Evolutionary conservation across 2,888 invertebrate genomes (phyloP).

Genomic region (Epinotia bilunana): DNA sequence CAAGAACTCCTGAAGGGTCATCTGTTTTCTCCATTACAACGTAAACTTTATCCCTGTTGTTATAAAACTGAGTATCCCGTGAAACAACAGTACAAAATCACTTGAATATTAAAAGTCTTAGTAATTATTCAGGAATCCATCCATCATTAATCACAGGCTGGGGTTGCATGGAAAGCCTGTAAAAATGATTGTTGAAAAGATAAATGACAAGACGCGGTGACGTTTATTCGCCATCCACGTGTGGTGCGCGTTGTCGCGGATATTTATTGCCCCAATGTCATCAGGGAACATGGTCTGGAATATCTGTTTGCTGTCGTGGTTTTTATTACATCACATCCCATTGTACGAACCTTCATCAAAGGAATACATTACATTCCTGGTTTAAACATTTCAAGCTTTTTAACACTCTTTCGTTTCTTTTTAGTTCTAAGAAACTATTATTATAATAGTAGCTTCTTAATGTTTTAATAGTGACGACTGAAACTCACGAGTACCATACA

Average conservation of each 20-base stretch:
- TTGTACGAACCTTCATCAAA: constrained; percentile 7
- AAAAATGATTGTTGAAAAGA: constrained; percentile 84
- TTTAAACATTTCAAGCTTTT: neutral
- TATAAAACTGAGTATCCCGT: constrained; percentile 56
- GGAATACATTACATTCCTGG: neutral
- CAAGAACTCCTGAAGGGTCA: constrained; percentile 73
- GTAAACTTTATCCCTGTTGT: constrained; percentile 55
- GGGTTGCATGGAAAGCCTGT: constrained; percentile 78
- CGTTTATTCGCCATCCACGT: constrained; percentile 72
- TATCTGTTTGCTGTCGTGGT: constrained; percentile 57
- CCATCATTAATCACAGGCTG: constrained; percentile 83
- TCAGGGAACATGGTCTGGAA: constrained; percentile 62
- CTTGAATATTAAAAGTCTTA: constrained; percentile 85
- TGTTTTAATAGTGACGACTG: neutral
- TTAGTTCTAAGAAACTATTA: neutral
- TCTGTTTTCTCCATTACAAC: constrained; percentile 59
- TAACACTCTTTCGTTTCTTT: neutral
- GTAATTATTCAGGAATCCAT: constrained; percentile 85
- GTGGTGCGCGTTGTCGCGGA: constrained; percentile 62
- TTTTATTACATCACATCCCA: constrained; percentile 32
- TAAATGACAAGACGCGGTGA: constrained; percentile 81
- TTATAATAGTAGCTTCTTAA: neutral
- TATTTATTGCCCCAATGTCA: constrained; percentile 64
- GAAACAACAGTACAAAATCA: constrained; percentile 64
- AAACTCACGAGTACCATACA: neutral